These are phyloP conservation scores for Capitella teleta DNA, from an alignment of 1,140 invertebrate species.

Conservation along the genomic window DNA sequence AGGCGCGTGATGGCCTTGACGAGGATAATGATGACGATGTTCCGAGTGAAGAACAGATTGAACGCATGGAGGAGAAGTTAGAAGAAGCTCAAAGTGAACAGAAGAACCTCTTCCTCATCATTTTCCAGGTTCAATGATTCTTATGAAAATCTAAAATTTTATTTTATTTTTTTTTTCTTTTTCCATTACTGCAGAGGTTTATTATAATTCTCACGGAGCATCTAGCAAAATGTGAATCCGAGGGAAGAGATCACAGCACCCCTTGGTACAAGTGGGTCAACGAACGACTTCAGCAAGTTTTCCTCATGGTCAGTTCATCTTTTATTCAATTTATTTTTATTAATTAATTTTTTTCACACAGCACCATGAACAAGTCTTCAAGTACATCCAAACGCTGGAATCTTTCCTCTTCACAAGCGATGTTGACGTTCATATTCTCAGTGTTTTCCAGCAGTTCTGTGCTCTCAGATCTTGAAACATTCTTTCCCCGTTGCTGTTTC, in stretches of 20 bases:
- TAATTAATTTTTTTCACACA: conserved; percentile 30
- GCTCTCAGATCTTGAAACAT: conserved; percentile 51
- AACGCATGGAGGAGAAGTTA: conserved; percentile 88
- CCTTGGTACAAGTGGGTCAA: conserved; percentile 94
- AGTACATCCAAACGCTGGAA: conserved; percentile 87
- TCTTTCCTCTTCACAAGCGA: conserved; percentile 91
- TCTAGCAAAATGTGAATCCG: conserved; percentile 81
- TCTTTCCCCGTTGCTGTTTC: too few species aligned
- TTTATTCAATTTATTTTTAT: neutral
- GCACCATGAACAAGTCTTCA: conserved; percentile 97
- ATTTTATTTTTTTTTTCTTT: neutral
- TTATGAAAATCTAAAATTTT: conserved; percentile 10
- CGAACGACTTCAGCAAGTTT: conserved; percentile 87
- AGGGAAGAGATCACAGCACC: conserved; percentile 84
- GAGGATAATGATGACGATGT: conserved; percentile 36
- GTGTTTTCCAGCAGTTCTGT: conserved; percentile 95
- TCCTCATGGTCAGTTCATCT: conserved; percentile 65
- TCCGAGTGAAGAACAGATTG: conserved; percentile 56
- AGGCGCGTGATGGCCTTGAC: conserved; percentile 27
- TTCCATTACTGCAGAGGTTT: conserved; percentile 56
- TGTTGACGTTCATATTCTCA: conserved; percentile 87
- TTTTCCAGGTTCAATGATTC: conserved; percentile 68
- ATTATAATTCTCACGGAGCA: conserved; percentile 97
- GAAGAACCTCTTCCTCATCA: conserved; percentile 92
- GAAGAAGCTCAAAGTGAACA: conserved; percentile 90